These are phyloP conservation scores for Metalampra italica DNA, from an alignment of 2,888 invertebrate genomes.

Conservation along the genomic window DNA sequence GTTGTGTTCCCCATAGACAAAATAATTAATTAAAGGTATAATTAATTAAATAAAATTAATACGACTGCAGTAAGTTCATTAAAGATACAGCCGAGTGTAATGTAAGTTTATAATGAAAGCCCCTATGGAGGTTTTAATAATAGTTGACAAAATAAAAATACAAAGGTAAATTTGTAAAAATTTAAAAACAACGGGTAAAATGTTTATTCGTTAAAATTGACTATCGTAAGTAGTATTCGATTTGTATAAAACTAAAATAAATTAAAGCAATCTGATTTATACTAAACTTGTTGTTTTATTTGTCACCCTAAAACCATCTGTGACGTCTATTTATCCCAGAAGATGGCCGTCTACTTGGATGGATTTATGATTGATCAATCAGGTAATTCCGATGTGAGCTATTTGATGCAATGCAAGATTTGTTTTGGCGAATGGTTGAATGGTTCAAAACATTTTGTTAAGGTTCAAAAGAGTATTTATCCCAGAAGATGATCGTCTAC, in stretches of 20 bases:
- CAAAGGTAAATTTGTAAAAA: constrained; percentile 77
- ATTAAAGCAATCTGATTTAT: constrained; percentile 80
- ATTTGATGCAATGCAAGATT: too few relatives aligned
- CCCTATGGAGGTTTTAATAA: constrained; percentile 77
- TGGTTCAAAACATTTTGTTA: too few relatives aligned
- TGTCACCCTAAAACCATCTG: background rate
- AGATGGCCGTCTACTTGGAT: too few relatives aligned
- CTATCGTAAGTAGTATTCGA: constrained; percentile 78
- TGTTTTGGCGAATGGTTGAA: too few relatives aligned
- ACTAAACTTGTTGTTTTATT: constrained; percentile 62
- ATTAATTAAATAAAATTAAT: constrained; percentile 51
- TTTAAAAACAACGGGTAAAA: constrained; percentile 68
- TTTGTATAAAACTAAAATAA: constrained; percentile 78
- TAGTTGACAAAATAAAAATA: constrained; percentile 62
- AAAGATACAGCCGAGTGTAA: constrained; percentile 63
- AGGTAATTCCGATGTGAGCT: too few relatives aligned
- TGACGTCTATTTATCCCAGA: too few relatives aligned
- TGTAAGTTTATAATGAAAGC: constrained; percentile 74
- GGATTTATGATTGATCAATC: too few relatives aligned
- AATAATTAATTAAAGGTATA: constrained; percentile 51
- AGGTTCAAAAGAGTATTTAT: too few relatives aligned
- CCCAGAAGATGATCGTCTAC: too few relatives aligned
- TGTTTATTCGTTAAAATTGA: constrained; percentile 76
- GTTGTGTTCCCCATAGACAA: constrained; percentile 40
- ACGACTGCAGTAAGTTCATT: constrained; percentile 65